Base-by-base conservation (phyloP, 1,140 invertebrate genomes). In the Drosophila grimshawi region DNA sequence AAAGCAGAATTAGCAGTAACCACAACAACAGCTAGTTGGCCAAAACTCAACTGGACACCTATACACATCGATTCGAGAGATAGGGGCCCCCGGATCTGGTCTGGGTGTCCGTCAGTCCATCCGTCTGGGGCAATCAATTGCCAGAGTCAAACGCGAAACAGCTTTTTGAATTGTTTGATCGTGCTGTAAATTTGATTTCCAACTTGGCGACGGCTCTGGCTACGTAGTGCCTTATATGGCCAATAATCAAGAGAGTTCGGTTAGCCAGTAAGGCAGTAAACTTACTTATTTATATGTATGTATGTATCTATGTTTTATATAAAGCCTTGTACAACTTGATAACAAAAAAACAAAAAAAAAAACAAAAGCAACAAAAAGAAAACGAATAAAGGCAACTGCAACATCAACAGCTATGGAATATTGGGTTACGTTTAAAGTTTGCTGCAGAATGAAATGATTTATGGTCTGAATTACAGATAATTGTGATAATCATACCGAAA, bases 401-500 rank as follows among this genome's bases (percentile, higher is more conserved):
- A 46, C 71, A 69, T 45, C 56, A 60, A 52, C 46, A 32, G 53
- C 56, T 52, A 46, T 52, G 53, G 39, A 76, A 86, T 79, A 86
- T 86, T 88, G 76, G 79, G 80, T 86, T 86, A 86, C 82, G 78
- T 81, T 81, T 79, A 86, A 82, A 76, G 81, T 76, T 79, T 76
- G 77, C 74, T 80, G 77, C 73, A 80, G 76, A 83, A 85, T 85
- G 80, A 90, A 91, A 86, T 91, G 89, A 91, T 91, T 91, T 91
- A 91, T 91, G 78, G 88, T 91, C 83, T 76, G 88, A 91, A 91
- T 91, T 91, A 86, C 80, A 91, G 88, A 91, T 91, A 91, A 91
- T 91, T 91, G 89, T 91, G 88, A 91, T 91, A 91, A 91, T 91
- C 88, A 91, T 91, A 91, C 83, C 88, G 80, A 85, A 91, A 91